Conservation (phyloP, 2,888 invertebrate species). For the Ennomos quercinarius region DNA sequence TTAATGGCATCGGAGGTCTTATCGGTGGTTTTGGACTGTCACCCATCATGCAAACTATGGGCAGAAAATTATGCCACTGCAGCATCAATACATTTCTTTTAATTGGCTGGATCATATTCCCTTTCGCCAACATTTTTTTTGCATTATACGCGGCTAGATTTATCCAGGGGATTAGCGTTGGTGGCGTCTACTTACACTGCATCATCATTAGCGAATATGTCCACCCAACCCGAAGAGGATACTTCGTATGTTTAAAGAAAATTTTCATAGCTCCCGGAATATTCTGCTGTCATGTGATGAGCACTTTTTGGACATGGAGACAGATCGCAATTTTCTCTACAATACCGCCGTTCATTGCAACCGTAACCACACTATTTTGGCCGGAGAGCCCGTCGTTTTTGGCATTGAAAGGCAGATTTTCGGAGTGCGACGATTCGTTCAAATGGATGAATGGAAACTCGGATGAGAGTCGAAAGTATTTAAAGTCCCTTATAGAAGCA, state of each 20-base stretch:
- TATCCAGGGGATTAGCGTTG: constrained; percentile 52
- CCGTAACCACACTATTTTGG: constrained; percentile 50
- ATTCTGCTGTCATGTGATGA: constrained; percentile 51
- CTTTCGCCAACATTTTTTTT: constrained; percentile 43
- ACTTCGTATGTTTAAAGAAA: constrained; percentile 53
- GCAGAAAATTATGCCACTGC: constrained; percentile 49
- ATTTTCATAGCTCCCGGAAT: constrained; percentile 42
- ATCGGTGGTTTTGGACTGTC: constrained; percentile 50
- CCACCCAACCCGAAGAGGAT: constrained; percentile 52
- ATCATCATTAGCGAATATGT: constrained; percentile 54
- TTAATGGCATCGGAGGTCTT: constrained; percentile 50
- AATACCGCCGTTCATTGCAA: constrained; percentile 28
- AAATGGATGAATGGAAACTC: constrained; percentile 50
- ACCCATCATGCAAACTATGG: constrained; percentile 50
- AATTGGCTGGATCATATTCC: constrained; percentile 51
- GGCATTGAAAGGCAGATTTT: constrained; percentile 53
- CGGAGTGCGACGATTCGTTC: constrained; percentile 51
- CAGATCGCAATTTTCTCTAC: constrained; percentile 46
- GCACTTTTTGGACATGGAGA: constrained; percentile 52
- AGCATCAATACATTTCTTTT: constrained; percentile 34
- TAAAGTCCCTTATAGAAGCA: constrained; percentile 48
- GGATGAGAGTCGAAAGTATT: constrained; percentile 42
- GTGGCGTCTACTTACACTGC: constrained; percentile 47
- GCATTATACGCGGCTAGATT: constrained; percentile 49
- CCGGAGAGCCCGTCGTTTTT: constrained; percentile 58